Evolutionary conservation across 2,888 invertebrate species (phyloP).

Genomic region (Rhagonycha lutea): DNA sequence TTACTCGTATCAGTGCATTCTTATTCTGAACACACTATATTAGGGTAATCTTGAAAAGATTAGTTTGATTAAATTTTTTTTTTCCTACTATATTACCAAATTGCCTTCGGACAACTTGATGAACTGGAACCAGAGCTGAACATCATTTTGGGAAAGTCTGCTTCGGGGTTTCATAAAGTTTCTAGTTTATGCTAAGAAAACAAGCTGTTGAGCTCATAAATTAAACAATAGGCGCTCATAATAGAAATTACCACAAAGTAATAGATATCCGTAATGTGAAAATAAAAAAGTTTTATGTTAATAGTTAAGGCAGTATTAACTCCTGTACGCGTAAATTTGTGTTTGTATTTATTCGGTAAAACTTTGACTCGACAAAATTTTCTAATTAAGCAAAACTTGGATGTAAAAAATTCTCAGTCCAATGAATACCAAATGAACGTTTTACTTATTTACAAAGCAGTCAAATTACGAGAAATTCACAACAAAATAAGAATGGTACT

Average conservation of each 20-base stretch:
- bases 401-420: neutral
- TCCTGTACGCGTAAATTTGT: neutral
- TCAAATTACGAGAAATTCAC: slow-evolving; percentile 2
- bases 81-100: neutral
- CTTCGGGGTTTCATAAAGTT: neutral
- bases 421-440: neutral
- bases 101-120: neutral
- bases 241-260: neutral
- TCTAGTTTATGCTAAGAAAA: neutral
- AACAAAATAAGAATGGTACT: slow-evolving; percentile 34
- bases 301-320: neutral
- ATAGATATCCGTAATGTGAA: neutral
- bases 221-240: neutral
- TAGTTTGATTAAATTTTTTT: too few relatives aligned
- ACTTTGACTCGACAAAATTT: neutral
- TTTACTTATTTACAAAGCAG: neutral
- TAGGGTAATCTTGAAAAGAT: too few relatives aligned
- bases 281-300: neutral
- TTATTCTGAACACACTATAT: too few relatives aligned
- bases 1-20: too few relatives aligned
- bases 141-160: neutral
- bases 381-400: neutral
- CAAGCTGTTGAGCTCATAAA: neutral
- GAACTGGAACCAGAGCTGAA: neutral
- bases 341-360: neutral